A percentile compares a stretch with the other conserved stretches of the same genome.
Evolutionary conservation across 2,888 invertebrate species (phyloP).

Genomic region (Hofmannophila pseudospretella): DNA sequence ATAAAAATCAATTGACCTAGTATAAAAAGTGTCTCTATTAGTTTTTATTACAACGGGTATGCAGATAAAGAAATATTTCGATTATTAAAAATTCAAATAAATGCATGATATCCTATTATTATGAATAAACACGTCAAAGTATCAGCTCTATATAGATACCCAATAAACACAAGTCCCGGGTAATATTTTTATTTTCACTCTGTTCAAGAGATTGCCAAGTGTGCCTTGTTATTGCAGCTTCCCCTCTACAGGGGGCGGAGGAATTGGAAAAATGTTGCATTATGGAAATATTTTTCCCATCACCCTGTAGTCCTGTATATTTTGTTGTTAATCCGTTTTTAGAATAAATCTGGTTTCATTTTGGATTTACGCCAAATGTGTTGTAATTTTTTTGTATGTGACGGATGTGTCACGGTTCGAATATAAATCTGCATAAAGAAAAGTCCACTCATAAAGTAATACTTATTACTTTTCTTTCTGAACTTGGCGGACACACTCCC

Average conservation of each 20-base stretch:
- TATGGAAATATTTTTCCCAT: slow-evolving; percentile 40
- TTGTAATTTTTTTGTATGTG: too few species aligned
- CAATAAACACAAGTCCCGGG: slow-evolving; percentile 29
- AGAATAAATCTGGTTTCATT: slow-evolving; percentile 38
- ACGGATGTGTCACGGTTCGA: too few species aligned
- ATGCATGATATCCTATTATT: too few species aligned
- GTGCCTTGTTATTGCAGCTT: slow-evolving; percentile 43
- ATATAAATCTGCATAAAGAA: too few species aligned
- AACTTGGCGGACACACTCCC: too few species aligned
- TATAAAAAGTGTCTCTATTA: too few species aligned
- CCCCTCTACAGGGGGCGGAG: slow-evolving; percentile 19
- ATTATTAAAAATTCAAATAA: too few species aligned
- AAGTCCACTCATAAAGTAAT: too few species aligned
- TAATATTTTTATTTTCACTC: slow-evolving; percentile 49
- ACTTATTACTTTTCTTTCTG: too few species aligned
- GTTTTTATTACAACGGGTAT: too few species aligned
- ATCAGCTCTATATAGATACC: slow-evolving; percentile 22
- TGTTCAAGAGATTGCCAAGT: slow-evolving; percentile 49
- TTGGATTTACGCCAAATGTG: slow-evolving; percentile 35
- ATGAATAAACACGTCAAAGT: not conserved
- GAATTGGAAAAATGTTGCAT: slow-evolving; percentile 31
- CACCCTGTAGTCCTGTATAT: slow-evolving; percentile 23
- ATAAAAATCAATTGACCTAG: too few species aligned
- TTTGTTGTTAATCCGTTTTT: slow-evolving; percentile 36
- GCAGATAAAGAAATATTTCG: too few species aligned